A percentile compares a stretch with the other conserved stretches of the same genome.
These are phyloP conservation scores for Sebastes vulpes DNA, from an alignment of 2,797 vertebrate genomes.

Conservation along the genomic window DNA sequence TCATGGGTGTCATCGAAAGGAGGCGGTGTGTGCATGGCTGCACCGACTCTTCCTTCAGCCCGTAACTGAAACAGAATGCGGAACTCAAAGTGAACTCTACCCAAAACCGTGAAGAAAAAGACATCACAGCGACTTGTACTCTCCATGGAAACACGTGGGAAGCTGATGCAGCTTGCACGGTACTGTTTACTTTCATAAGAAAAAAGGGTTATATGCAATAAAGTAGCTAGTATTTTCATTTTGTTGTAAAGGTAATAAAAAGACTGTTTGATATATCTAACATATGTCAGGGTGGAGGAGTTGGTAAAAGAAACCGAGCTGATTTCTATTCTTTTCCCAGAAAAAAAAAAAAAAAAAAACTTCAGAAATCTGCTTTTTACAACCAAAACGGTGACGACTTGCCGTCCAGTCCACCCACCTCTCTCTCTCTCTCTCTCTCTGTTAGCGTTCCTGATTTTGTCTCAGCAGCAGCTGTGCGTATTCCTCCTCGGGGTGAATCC, in stretches of 20 bases:
- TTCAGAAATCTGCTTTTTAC: constrained; percentile 17
- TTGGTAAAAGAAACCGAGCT: not conserved
- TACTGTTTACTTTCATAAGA: not conserved
- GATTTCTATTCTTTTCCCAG: not conserved
- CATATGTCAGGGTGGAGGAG: constrained; percentile 15
- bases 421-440: constrained; percentile 4
- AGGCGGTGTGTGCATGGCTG: not conserved
- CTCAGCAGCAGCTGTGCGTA: constrained; percentile 71
- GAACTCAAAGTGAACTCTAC: constrained; percentile 40
- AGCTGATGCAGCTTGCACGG: not conserved
- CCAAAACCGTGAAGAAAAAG: constrained; percentile 23
- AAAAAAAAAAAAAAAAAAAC: constrained; percentile 10
- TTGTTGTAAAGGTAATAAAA: constrained; percentile 1
- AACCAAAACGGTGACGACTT: constrained; percentile 14
- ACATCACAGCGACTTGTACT: not conserved
- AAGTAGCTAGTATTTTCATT: constrained; percentile 4
- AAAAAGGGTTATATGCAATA: not conserved
- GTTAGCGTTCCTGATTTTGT: constrained; percentile 27
- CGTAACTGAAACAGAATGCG: constrained; percentile 35
- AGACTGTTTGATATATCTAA: not conserved
- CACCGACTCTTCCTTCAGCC: not conserved
- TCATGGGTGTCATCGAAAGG: constrained; percentile 27
- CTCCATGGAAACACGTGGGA: not conserved
- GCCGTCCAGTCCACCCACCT: constrained; percentile 31
- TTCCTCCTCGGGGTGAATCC: constrained; percentile 78